A percentile compares a stretch with the other conserved stretches of the same genome.
Evolutionary conservation across 2,888 invertebrate genomes (phyloP).

Genomic region (Perdita meconis): DNA sequence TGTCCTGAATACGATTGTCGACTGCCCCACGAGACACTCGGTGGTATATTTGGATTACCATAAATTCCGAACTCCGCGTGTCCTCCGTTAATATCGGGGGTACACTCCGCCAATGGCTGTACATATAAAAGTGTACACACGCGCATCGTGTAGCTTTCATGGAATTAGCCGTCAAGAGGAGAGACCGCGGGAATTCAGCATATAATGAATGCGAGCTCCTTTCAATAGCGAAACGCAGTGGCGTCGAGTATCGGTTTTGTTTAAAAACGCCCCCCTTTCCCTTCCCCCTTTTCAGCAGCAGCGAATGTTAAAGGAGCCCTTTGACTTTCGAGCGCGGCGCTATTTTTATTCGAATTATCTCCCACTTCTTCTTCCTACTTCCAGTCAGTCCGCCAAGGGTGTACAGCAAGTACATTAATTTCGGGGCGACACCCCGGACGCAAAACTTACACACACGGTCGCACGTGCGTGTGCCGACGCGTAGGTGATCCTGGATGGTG

Average conservation of each 20-base stretch:
- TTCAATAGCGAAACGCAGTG: conserved; percentile 2
- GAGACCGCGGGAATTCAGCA: background rate
- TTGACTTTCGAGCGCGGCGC: background rate
- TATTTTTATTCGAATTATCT: conserved; percentile 42
- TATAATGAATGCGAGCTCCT: conserved; percentile 16
- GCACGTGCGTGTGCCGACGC: conserved; percentile 20
- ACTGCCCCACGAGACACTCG: too few species aligned
- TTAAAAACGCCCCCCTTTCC: background rate
- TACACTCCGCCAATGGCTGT: background rate
- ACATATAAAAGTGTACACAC: background rate
- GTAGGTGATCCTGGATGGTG: conserved; percentile 73
- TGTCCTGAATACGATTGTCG: too few species aligned
- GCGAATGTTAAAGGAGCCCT: background rate
- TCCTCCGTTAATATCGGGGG: background rate
- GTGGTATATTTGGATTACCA: background rate
- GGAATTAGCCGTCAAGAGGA: conserved; percentile 8
- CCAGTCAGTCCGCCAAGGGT: conserved; percentile 41
- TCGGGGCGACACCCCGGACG: conserved; percentile 48
- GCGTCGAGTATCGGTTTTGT: conserved; percentile 7
- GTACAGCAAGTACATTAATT: conserved; percentile 49
- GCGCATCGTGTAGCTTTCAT: conserved; percentile 14
- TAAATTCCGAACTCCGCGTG: background rate
- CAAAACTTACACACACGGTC: conserved; percentile 42
- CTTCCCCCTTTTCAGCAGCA: background rate
- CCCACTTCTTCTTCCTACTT: background rate